A percentile compares a stretch with the other conserved stretches of the same genome.
phyloP scores from a whole-genome alignment of 2,888 invertebrate species.

The Glaucopsyche alexis region DNA sequence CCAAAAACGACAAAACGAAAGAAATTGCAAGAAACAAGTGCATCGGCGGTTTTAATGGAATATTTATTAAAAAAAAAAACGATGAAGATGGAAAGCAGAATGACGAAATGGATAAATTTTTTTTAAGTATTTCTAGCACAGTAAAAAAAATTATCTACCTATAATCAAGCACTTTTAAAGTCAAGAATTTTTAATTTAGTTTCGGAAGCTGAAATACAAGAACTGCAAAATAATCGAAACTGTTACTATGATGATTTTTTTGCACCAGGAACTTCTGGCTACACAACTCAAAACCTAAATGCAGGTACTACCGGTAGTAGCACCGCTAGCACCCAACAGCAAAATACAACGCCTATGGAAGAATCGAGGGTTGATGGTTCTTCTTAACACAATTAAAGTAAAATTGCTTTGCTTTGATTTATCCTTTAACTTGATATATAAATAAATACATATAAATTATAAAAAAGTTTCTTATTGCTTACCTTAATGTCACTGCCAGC shows the following conservation, averaged over 20 bases:
- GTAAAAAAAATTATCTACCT: constrained; percentile 28
- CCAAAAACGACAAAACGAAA: constrained; percentile 18
- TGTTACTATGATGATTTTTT: constrained; percentile 27
- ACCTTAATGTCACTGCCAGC: constrained; percentile 18
- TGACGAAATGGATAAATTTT: constrained; percentile 27
- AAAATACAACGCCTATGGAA: constrained; percentile 28
- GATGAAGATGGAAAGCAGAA: constrained; percentile 27
- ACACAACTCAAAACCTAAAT: constrained; percentile 28
- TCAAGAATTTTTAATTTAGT: constrained; percentile 28
- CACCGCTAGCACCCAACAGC: constrained; percentile 28
- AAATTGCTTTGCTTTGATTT: constrained; percentile 18
- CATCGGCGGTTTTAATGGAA: constrained; percentile 16
- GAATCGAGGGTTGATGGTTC: constrained; percentile 25
- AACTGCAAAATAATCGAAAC: constrained; percentile 26
- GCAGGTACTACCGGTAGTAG: constrained; percentile 26
- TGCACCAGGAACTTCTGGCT: constrained; percentile 26
- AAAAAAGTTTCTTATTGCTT: constrained; percentile 18
- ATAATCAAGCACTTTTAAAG: constrained; percentile 28
- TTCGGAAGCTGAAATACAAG: constrained; percentile 27
- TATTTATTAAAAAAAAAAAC: constrained; percentile 22
- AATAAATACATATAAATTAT: constrained; percentile 16
- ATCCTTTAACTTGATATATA: constrained; percentile 16
- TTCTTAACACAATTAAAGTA: constrained; percentile 15
- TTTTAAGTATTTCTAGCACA: constrained; percentile 28
- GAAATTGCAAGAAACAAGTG: constrained; percentile 18